Base-by-base conservation (phyloP, 2,113 vertebrate species). In the Takifugu bimaculatus region DNA sequence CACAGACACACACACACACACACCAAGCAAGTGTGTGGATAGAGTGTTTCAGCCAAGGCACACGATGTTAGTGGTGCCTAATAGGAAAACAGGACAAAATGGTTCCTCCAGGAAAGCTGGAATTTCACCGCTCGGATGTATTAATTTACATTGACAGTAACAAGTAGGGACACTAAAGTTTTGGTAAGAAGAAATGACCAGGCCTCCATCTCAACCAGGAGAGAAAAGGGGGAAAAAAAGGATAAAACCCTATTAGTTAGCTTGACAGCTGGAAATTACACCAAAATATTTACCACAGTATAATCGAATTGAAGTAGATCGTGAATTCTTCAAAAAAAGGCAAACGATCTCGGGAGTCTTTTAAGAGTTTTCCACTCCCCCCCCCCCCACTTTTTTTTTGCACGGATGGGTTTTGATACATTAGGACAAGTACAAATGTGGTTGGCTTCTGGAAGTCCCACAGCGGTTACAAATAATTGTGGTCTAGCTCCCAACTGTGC, bases 341-440 rank as follows among this genome's bases (percentile, higher is more conserved):
- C 74, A 74, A 72, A 81, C 85, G 82, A 85, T 71, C 68, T 61
- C 50, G 75, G 70, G 62, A 80, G 77, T 71, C 71, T 52, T 83
- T 76, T 77, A 56, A 63, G 29, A 58, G 51, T 28, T 63, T 73
- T 65, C 64, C 48, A 50, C 6, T 50, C 10, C 9, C 35, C 35
- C 9, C 35, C 35, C 2, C 35, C 20, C 20, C 20, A 47, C 4
- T 13, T 47, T 47, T 57, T 77, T 78, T 79, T 78, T 74, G 77
- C 78, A 80, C 73, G 76, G 85, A 76, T 88, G 68, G 78, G 74
- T 82, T 86, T 81, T 89, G 87, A 90, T 85, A 84, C 87, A 89
- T 79, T 80, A 83, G 70, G 88, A 87, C 83, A 83, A 82, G 79
- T 81, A 89, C 78, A 86, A 88, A 91, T 88, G 70, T 71, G 73